phyloP scores from a whole-genome alignment of 1,140 invertebrate species.

The Bombus pascuorum region DNA sequence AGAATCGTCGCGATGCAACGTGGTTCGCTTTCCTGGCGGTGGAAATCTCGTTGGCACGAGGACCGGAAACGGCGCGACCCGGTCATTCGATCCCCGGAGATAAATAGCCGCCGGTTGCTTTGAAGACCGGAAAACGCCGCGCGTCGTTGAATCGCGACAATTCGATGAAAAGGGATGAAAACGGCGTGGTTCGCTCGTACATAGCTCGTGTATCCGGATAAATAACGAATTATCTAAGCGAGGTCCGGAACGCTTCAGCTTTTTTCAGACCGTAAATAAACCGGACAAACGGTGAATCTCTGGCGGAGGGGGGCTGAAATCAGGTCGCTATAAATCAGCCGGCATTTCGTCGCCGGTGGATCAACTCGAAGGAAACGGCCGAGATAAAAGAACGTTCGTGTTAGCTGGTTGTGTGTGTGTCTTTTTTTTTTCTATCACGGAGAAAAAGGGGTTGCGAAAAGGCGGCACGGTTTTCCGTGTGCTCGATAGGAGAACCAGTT shows the following conservation, averaged over 20 bases:
- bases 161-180: background rate
- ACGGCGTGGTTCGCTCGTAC: too few species aligned
- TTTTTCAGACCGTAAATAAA: conserved; percentile 63
- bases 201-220: conserved; percentile 39
- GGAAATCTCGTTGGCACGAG: conserved; percentile 56
- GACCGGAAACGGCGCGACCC: conserved; percentile 36
- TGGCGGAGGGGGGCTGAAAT: conserved; percentile 61
- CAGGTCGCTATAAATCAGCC: conserved; percentile 76
- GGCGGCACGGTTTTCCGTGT: conserved; percentile 2
- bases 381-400: conserved; percentile 39
- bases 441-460: conserved; percentile 10
- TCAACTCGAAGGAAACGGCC: background rate
- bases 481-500: background rate
- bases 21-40: conserved; percentile 48
- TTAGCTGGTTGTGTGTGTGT: background rate
- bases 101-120: conserved; percentile 46
- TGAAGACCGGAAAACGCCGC: conserved; percentile 27
- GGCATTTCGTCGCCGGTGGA: conserved; percentile 18
- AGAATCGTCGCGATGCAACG: conserved; percentile 29
- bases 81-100: conserved; percentile 45
- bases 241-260: conserved; percentile 2
- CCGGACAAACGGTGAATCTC: conserved; percentile 59
- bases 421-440: background rate
- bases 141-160: background rate
- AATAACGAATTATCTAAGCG: conserved; percentile 68